Evolutionary conservation across 1,140 invertebrate genomes (phyloP).

Genomic region (Teleopsis dalmanni): DNA sequence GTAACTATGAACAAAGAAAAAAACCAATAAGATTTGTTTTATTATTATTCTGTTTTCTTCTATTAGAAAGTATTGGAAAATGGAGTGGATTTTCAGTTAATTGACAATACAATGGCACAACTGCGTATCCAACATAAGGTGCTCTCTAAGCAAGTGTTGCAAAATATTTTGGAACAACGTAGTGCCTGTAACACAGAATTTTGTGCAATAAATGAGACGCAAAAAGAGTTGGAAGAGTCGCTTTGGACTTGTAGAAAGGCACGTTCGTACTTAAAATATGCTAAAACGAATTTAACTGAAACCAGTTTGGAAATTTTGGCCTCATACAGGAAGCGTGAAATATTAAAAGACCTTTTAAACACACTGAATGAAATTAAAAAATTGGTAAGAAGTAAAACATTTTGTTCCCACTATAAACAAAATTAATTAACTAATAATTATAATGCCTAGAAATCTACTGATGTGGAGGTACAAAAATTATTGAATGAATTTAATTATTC

Average conservation of each 20-base stretch:
- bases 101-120: constrained; percentile 58
- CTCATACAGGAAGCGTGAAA: constrained; percentile 78
- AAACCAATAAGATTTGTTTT: too few relatives aligned
- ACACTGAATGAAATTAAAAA: constrained; percentile 76
- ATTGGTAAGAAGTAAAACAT: constrained; percentile 44
- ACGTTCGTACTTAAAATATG: constrained; percentile 61
- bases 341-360: constrained; percentile 66
- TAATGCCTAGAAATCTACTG: constrained; percentile 60
- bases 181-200: constrained; percentile 77
- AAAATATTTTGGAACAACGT: constrained; percentile 84
- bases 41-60: too few relatives aligned
- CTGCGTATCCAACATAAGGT: constrained; percentile 70
- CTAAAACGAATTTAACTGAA: constrained; percentile 73
- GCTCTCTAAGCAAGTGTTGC: constrained; percentile 84
- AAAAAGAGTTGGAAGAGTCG: constrained; percentile 60
- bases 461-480: constrained; percentile 73
- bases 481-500: constrained; percentile 79
- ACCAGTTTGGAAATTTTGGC: constrained; percentile 79
- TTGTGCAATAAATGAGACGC: constrained; percentile 66
- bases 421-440: neutral
- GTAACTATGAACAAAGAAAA: too few relatives aligned
- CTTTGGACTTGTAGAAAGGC: constrained; percentile 63
- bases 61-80: constrained; percentile 53
- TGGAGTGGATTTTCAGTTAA: constrained; percentile 56
- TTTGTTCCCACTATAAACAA: neutral